These are phyloP conservation scores for Pitangus sulphuratus DNA, from an alignment of 2,797 vertebrate species.

Conservation along the genomic window DNA sequence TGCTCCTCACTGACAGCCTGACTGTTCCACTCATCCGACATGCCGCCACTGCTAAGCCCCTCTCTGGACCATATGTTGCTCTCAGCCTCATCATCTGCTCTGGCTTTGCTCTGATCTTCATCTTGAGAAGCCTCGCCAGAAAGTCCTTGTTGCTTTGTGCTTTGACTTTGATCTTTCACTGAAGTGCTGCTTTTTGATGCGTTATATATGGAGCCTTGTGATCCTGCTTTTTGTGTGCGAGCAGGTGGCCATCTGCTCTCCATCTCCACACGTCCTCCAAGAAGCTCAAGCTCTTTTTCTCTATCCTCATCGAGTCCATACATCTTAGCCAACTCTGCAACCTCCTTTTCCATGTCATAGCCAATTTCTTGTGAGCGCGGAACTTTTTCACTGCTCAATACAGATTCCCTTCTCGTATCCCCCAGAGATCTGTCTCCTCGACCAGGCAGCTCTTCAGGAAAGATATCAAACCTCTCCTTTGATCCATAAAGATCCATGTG, in stretches of 20 bases:
- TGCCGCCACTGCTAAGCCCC: constrained; percentile 45
- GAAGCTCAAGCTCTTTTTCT: constrained; percentile 61
- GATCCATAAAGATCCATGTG: constrained; percentile 84
- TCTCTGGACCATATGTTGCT: constrained; percentile 31
- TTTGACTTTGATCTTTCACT: neutral
- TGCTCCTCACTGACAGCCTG: constrained; percentile 68
- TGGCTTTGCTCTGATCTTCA: constrained; percentile 46
- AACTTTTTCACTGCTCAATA: neutral
- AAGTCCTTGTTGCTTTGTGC: neutral
- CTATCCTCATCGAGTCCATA: constrained; percentile 71
- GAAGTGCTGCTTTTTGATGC: neutral
- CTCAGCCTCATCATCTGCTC: constrained; percentile 17
- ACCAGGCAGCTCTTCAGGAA: constrained; percentile 74
- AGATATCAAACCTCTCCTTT: constrained; percentile 78
- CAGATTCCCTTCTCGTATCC: neutral
- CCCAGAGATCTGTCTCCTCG: constrained; percentile 35
- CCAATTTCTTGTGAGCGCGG: neutral
- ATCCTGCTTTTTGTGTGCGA: neutral
- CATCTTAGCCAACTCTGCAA: constrained; percentile 66
- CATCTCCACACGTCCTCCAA: neutral
- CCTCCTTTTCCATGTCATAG: constrained; percentile 64
- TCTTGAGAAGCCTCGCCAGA: neutral
- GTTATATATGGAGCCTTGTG: neutral
- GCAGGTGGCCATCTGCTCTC: neutral
- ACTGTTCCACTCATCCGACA: constrained; percentile 56